Percentiles rank a stretch among this genome's conserved stretches.
Evolutionary conservation across 2,888 invertebrate genomes (phyloP).

Genomic region (Mimumesa dahlbomi): DNA sequence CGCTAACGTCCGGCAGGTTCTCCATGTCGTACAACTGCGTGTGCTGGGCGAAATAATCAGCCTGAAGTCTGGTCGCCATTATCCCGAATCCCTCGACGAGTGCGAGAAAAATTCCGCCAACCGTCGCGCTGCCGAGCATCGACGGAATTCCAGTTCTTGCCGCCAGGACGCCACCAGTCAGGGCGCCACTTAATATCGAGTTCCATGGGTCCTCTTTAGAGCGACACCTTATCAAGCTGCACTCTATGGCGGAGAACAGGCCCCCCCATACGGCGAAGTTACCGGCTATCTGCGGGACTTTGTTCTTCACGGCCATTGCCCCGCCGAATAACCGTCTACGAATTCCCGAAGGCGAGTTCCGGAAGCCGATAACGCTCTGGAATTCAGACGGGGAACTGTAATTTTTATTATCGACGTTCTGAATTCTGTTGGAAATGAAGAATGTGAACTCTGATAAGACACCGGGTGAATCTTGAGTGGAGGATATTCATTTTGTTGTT

Average conservation of each 20-base stretch:
- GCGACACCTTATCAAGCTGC: conserved; percentile 92
- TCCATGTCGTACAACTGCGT: conserved; percentile 85
- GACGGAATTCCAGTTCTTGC: conserved; percentile 93
- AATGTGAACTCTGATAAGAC: no score
- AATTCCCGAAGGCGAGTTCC: conserved; percentile 94
- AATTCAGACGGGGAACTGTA: no score
- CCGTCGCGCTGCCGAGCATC: conserved; percentile 95
- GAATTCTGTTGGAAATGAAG: no score
- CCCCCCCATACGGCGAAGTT: conserved; percentile 99
- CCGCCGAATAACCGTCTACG: conserved; percentile 88
- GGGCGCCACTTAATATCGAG: conserved; percentile 94
- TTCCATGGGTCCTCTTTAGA: conserved; percentile 99
- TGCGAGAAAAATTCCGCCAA: conserved; percentile 95
- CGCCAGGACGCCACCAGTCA: conserved; percentile 96
- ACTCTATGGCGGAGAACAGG: conserved; percentile 97
- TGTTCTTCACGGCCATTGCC: conserved; percentile 88
- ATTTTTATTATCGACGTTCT: no score
- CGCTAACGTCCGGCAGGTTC: conserved; percentile 36
- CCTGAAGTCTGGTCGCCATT: conserved; percentile 92
- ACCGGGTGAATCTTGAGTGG: no score
- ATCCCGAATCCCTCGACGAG: conserved; percentile 98
- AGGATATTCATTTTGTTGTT: no score
- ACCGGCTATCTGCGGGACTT: conserved; percentile 94
- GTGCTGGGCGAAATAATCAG: conserved; percentile 94
- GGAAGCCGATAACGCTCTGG: conserved; percentile 96